Base-by-base conservation (phyloP, 2,797 vertebrate genomes). In the Pseudomugil gertrudae region DNA sequence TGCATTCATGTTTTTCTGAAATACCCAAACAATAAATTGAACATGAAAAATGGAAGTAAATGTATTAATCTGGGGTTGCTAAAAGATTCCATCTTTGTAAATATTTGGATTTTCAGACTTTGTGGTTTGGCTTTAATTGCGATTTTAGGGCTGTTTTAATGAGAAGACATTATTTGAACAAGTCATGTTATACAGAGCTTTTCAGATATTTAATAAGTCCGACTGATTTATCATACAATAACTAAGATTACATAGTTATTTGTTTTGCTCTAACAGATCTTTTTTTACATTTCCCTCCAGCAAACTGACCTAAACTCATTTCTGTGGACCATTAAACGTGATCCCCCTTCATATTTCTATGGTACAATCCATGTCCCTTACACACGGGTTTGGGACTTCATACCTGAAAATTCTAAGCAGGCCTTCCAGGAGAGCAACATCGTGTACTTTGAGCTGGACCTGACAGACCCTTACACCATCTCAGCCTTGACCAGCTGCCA, bases 231-330 rank as follows among this genome's bases (percentile, higher is more conserved):
- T 29, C 4, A 48, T 5, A 10, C 13, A 48, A 23, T 24, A 24
- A 48, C 10, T 48, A 2, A 45, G 8, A 14, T 2, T n/a, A 63
- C 19, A 24, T 10, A 45, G 40, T 26, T n/a, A 1, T 45, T 9
- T 8, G 11, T 24, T 56, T 7, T 19, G 47, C 15, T 11, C 19
- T 8, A 10, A 6, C 14, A 60, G 21, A 45, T 24, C 1, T 61
- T 65, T 11, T 47, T 9, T 1, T 55, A 14, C 43, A 29, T n/a
- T n/a, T 15, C 21, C 10, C 21, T 7, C 9, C 74, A 96, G 95
- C 96, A 98, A 94, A 94, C 86, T 1, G 91, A 97, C 69, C 87
- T 97, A 17, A 98, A 96, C 87, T 98, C 95, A 57, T 97, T 97
- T 90, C 89, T 97, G 72, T 98, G 96, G 96, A 96, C 94, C 26